These are phyloP conservation scores for Resseliella maxima DNA, from an alignment of 2,888 invertebrate genomes.

Conservation along the genomic window DNA sequence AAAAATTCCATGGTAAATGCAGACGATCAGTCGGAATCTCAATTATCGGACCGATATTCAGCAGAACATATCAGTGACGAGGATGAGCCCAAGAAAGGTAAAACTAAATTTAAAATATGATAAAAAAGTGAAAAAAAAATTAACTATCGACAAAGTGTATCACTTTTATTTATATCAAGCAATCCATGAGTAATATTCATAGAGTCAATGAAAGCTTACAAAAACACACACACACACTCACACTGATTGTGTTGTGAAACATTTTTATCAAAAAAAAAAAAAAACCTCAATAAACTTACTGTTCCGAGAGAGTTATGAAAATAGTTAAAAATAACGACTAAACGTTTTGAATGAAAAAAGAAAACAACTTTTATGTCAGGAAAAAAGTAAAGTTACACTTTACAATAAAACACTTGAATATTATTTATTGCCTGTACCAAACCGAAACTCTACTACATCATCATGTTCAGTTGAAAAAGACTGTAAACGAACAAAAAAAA, in stretches of 20 bases:
- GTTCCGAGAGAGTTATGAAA: no score
- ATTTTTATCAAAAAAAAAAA: no score
- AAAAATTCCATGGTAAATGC: slow-evolving; percentile 68
- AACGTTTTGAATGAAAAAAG: neutral
- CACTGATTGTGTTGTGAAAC: no score
- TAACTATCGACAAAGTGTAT: neutral
- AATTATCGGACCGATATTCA: slow-evolving; percentile 66
- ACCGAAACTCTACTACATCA: neutral
- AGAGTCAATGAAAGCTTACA: neutral
- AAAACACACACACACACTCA: neutral
- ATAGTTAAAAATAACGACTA: neutral
- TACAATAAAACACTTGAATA: neutral
- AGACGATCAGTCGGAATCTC: slow-evolving; percentile 67
- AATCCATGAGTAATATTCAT: neutral
- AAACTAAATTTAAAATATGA: slow-evolving; percentile 58
- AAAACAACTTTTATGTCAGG: neutral
- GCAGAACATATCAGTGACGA: slow-evolving; percentile 65
- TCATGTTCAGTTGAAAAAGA: neutral
- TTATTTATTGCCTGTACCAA: neutral
- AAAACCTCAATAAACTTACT: no score
- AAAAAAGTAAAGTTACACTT: neutral
- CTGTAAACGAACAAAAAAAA: neutral
- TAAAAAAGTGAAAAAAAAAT: neutral
- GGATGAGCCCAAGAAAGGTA: slow-evolving; percentile 73
- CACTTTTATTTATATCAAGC: slow-evolving; percentile 1